phyloP scores from a whole-genome alignment of 2,113 vertebrate genomes.

The Centropus bengalensis region DNA sequence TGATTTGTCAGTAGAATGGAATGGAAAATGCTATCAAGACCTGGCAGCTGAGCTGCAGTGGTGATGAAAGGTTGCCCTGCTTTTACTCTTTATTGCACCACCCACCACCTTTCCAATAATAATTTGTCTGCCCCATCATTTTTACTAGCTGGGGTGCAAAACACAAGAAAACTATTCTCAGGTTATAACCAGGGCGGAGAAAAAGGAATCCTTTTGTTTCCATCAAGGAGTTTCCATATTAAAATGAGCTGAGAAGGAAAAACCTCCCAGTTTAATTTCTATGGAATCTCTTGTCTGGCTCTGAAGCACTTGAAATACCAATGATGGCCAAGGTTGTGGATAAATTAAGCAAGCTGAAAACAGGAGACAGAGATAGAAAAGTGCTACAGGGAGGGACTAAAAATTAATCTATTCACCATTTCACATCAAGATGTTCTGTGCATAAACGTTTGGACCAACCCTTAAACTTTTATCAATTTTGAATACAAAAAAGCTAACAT shows the following conservation, averaged over 20 bases:
- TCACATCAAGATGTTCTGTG: neutral
- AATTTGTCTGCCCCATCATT: neutral
- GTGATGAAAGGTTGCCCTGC: slow-evolving; percentile 26
- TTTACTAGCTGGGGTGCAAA: slow-evolving; percentile 21
- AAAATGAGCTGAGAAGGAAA: neutral
- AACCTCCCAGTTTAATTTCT: neutral
- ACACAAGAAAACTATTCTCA: neutral
- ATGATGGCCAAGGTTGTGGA: neutral
- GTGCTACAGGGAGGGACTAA: neutral
- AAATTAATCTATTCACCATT: neutral
- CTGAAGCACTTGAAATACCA: neutral
- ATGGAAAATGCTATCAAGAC: neutral
- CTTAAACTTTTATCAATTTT: neutral
- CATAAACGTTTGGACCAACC: neutral
- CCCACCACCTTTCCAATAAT: neutral
- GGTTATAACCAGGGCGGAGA: neutral
- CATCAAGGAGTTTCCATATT: neutral
- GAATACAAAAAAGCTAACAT: neutral
- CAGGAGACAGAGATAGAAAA: neutral
- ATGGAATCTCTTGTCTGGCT: neutral
- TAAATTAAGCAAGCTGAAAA: neutral
- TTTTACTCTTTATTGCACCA: slow-evolving; percentile 20
- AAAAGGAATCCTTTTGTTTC: neutral
- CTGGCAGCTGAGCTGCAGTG: neutral
- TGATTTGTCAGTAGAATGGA: slow-evolving; percentile 41